Percentiles rank a stretch among this genome's conserved stretches.
These are phyloP conservation scores for Patella ulyssiponensis DNA, from an alignment of 2,888 invertebrate genomes.

Conservation along the genomic window DNA sequence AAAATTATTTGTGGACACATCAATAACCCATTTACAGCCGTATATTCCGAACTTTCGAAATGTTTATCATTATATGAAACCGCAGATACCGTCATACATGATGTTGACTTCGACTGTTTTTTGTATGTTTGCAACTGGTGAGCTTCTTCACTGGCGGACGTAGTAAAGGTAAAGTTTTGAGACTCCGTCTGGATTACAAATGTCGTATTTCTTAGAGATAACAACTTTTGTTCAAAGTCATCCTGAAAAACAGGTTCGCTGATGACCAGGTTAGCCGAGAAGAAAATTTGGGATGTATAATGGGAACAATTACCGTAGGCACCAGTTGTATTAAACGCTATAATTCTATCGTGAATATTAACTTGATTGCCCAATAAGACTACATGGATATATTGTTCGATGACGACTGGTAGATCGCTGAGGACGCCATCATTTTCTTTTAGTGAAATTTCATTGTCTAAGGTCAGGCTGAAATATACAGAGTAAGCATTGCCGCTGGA, in stretches of 20 bases:
- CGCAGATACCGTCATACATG: neutral
- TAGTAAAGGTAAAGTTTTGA: conserved; percentile 25
- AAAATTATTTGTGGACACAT: conserved; percentile 30
- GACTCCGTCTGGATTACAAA: conserved; percentile 17
- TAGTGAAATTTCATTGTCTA: conserved; percentile 19
- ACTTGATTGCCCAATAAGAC: neutral
- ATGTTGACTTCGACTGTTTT: neutral
- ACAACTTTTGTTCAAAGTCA: conserved; percentile 21
- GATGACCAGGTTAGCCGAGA: conserved; percentile 27
- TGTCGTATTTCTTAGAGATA: conserved; percentile 16
- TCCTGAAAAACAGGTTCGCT: conserved; percentile 15
- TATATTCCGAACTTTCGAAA: conserved; percentile 16
- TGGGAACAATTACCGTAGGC: conserved; percentile 29
- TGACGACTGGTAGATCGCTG: conserved; percentile 29
- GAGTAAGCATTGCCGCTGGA: conserved; percentile 28
- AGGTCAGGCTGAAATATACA: conserved; percentile 31
- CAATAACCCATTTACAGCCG: conserved; percentile 27
- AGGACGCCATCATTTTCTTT: conserved; percentile 29
- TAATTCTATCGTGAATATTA: conserved; percentile 27
- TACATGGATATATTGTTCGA: conserved; percentile 26
- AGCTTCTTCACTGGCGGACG: neutral
- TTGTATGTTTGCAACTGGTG: neutral
- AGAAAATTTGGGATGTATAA: conserved; percentile 20
- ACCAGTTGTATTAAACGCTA: conserved; percentile 38
- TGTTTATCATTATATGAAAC: neutral